Percentiles rank a stretch among this genome's conserved stretches.
Evolutionary conservation across 2,888 invertebrate species (phyloP).

Genomic region (Stenurella melanura): DNA sequence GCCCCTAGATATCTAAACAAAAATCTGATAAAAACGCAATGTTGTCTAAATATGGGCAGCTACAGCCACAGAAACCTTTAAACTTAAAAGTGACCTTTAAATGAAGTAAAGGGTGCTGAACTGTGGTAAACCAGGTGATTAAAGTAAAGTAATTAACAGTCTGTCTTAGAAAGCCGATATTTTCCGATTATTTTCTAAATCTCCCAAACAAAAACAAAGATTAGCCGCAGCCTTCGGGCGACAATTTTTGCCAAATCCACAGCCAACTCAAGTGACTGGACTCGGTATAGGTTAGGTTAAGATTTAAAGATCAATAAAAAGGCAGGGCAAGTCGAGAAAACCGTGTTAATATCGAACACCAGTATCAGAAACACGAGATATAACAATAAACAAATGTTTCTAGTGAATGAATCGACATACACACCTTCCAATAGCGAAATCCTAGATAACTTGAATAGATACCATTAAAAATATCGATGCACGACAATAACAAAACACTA

Average conservation of each 20-base stretch:
- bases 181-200: neutral
- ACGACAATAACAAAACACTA: constrained; percentile 43
- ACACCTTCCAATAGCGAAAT: constrained; percentile 45
- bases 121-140: neutral
- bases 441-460: constrained; percentile 40
- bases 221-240: neutral
- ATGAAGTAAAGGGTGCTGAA: neutral
- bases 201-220: neutral
- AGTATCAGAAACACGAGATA: constrained; percentile 23
- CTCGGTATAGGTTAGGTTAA: constrained; percentile 48
- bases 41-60: too few species aligned
- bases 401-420: constrained; percentile 32
- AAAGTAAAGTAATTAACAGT: neutral
- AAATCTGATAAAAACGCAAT: too few species aligned
- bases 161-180: neutral
- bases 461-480: constrained; percentile 37
- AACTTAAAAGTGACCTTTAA: too few species aligned
- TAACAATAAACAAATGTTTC: constrained; percentile 29
- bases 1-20: too few species aligned
- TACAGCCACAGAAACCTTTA: too few species aligned
- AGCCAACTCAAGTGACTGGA: constrained; percentile 3
- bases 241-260: neutral
- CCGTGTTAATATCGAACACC: constrained; percentile 5
- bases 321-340: constrained; percentile 47
- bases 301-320: constrained; percentile 53